Evolutionary conservation across 2,888 invertebrate species (phyloP).

Genomic region (Trachelus troglodyta): DNA sequence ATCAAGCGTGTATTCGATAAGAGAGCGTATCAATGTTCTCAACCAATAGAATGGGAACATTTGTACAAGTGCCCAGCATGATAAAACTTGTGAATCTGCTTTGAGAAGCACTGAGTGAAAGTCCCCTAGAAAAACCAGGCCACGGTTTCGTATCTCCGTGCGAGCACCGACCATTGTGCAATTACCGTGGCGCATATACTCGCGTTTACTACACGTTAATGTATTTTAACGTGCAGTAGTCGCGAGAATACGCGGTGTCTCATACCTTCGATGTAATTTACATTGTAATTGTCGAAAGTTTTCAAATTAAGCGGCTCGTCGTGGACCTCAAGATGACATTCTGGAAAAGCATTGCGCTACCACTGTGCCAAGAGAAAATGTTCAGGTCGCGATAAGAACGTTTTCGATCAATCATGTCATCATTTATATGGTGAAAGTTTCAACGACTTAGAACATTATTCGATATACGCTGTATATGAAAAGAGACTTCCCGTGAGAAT

Average conservation of each 20-base stretch:
- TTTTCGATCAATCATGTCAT: not conserved
- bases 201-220: not conserved
- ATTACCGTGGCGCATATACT: conserved; percentile 32
- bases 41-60: not conserved
- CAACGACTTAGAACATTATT: not conserved
- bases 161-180: conserved; percentile 48
- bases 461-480: not conserved
- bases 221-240: not conserved
- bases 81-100: not conserved
- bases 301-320: conserved; percentile 6
- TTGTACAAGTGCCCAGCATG: not conserved
- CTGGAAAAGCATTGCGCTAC: not conserved
- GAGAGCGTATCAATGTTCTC: conserved; percentile 3
- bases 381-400: not conserved
- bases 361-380: not conserved
- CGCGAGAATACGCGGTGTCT: not conserved
- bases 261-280: conserved; percentile 36
- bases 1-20: conserved; percentile 5
- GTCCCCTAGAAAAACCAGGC: conserved; percentile 55
- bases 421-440: not conserved
- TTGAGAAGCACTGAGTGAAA: conserved; percentile 50
- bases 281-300: conserved; percentile 45
- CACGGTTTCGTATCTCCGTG: conserved; percentile 52
- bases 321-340: not conserved
- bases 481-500: not conserved